Percentiles rank a stretch among this genome's conserved stretches.
Evolutionary conservation across 2,113 vertebrate genomes (phyloP).

Genomic region (Pteruthius melanotis): DNA sequence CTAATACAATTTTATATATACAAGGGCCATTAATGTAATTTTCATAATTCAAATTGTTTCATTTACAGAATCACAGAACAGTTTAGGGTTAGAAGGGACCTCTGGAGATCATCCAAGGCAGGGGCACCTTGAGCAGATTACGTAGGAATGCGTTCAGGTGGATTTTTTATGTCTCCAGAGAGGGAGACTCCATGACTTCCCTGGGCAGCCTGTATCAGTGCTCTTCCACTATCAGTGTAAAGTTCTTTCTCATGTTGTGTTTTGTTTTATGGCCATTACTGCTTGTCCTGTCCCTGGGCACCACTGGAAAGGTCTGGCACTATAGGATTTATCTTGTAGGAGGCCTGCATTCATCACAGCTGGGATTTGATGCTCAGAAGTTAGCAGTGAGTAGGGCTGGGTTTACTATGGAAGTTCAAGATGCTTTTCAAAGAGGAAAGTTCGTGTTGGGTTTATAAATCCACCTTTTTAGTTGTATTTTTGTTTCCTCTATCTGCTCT

Average conservation of each 20-base stretch:
- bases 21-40: neutral
- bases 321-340: neutral
- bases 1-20: neutral
- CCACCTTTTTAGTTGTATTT: neutral
- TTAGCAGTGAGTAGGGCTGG: neutral
- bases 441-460: neutral
- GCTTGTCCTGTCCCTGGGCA: neutral
- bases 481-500: neutral
- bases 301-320: neutral
- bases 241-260: neutral
- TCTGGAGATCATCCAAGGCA: neutral
- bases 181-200: fast-evolving
- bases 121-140: neutral
- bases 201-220: neutral
- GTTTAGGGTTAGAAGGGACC: neutral
- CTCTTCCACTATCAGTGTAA: fast-evolving
- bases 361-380: neutral
- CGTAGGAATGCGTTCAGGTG: neutral
- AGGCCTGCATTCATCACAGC: neutral
- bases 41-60: neutral
- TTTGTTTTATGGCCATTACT: neutral
- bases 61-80: neutral
- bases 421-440: neutral
- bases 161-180: neutral
- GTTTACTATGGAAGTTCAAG: neutral